Base-by-base conservation (phyloP, 2,888 invertebrate species). In the Meteorus cinctellus region DNA sequence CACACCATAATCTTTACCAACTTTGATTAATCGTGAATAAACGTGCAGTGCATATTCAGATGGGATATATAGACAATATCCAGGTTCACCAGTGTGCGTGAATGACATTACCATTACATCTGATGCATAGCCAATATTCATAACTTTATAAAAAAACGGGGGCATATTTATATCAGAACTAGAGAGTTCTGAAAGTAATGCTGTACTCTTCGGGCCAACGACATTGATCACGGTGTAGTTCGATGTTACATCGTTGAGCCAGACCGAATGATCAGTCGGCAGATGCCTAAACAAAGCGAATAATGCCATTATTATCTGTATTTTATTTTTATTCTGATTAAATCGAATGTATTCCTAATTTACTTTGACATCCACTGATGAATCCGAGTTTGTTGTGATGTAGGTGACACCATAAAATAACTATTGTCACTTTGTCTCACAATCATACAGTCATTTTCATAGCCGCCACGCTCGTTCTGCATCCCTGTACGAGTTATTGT, bases 351-450 rank as follows among this genome's bases (percentile, higher is more conserved):
- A 41, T 31, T 45, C n/a, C 45, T 55, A 27, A 75, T 34, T 79
- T 82, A 86, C 86, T 83, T 87, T 6, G 89, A 90, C 91, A 95
- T 92, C 95, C 95, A 95, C 81, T 93, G 92, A 82, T 92, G 92
- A 60, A 94, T 92, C 27, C 94, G 90, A 0, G 94, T 94, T 90
- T 95, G 95, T 85, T 95, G 95, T 77, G 93, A 93, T 2, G 95
- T 94, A 2, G 95, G 95, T 0, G 94, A 94, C n/a, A 96, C 94
- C 92, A 95, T 94, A 86, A 95, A 94, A 85, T 92, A 95, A 82
- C 93, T 93, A 83, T 93, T 93, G 77, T 92, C 91, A 2, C 90
- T 89, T 82, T 93, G 91, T 36, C 94, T 90, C 1, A 94, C 93
- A n/a, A 94, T 88, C 90, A 94, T 93, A 84, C 94, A 94, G 85